Evolutionary conservation across 1,140 invertebrate genomes (phyloP).

Genomic region (Lepidotrigona ventralis): DNA sequence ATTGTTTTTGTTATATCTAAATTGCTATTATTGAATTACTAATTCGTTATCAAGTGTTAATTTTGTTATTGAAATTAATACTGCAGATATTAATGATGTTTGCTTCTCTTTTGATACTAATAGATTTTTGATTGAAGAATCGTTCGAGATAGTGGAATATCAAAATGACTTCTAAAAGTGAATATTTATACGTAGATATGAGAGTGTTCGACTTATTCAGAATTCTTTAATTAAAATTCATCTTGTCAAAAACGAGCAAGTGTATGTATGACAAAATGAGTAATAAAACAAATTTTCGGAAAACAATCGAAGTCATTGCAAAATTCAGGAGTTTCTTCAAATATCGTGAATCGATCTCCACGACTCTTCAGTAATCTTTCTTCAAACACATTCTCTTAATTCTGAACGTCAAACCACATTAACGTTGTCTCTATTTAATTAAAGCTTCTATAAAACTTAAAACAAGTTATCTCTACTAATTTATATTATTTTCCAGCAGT

Average conservation of each 20-base stretch:
- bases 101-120: background rate
- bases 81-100: background rate
- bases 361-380: background rate
- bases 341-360: background rate
- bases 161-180: too few species aligned
- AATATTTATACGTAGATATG: background rate
- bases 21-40: background rate
- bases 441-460: too few species aligned
- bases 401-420: background rate
- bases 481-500: too few species aligned
- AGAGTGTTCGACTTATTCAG: background rate
- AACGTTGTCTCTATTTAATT: too few species aligned
- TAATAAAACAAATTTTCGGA: background rate
- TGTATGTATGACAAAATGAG: background rate
- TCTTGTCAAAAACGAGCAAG: background rate
- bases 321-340: background rate
- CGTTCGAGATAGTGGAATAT: too few species aligned
- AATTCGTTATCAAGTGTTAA: background rate
- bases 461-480: too few species aligned
- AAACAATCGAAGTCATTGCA: background rate
- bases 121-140: background rate
- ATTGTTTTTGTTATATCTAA: background rate
- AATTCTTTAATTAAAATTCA: background rate
- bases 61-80: background rate
- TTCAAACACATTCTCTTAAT: background rate